Base-by-base conservation (phyloP, 2,888 invertebrate genomes). In the Drosophila mulleri region DNA sequence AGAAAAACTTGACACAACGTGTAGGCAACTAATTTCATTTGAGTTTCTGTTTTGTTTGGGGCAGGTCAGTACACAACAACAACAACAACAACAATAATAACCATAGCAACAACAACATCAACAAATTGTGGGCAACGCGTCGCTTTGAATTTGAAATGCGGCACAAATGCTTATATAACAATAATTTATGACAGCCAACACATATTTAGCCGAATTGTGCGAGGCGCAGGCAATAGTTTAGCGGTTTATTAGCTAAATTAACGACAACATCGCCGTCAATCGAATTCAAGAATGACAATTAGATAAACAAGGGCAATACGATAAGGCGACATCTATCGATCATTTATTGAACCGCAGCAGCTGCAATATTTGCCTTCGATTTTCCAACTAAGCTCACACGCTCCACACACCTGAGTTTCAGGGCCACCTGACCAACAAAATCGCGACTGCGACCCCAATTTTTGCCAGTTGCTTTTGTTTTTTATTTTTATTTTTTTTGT, bases 21-120 rank as follows among this genome's bases (percentile, higher is more conserved):
- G 62, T 62, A 60, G 52, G 54, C 67, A 57, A 67, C 66, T 67
- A 81, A 74, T 72, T 78, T 80, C 39, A 63, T 73, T 61, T 67
- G 53, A 66, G 76, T 53, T 45, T 82, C 3, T 56, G 42, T 87
- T 88, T 83, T 56, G 42, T 87, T 88, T 83, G 86, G 48, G 88
- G 74, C 67, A 86, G 84, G 84, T 84, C 84, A 80, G 84, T 71
- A 16, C 29, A 61, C 54, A 70, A 52, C 37, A 57, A 44, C 50
- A 50, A 48, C 41, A 62, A 41, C 39, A 65, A 41, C 45, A 61
- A 41, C 39, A 65, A 41, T 23, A 61, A 42, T 16, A 52, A 44
- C 48, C 61, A 66, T 26, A 65, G 44, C 56, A 26, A n/a, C 47
- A 67, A 52, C 47, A 60, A 57, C 48, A 59, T 37, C 16, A 37